Evolutionary conservation across 2,113 vertebrate genomes (phyloP), one percentile per base, ranked within the genome.

Genomic region (Podarcis muralis): DNA sequence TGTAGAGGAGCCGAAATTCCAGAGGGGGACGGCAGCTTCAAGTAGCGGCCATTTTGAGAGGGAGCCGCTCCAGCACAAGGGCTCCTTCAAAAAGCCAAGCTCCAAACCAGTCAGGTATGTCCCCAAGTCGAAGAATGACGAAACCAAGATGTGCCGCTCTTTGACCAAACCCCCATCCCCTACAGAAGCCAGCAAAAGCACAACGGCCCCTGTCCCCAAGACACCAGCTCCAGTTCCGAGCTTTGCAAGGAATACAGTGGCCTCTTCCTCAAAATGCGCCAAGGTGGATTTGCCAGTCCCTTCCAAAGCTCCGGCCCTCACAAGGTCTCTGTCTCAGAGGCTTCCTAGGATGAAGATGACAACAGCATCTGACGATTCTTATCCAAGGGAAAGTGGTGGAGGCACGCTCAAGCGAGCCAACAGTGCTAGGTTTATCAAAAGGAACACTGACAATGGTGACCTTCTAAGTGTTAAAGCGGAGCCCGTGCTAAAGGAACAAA

Each of bases 211-310:
- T 1, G 6, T 13, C 81, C 87, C 95, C 65, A 98, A 96, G 76
- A 91, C 75, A 87, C 65, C 93, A 1, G 89, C 96, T 0, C 18
- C 91, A 0, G 22, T 98, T 80, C 99, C 99, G 18, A 97, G 94
- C 95, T 99, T 99, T 81, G 98, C 98, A 0, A 97, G 99, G 30
- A 99, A 97, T 94, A 99, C 99, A 0, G 97, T 99, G n/a, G 97
- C 99, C 59, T 99, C 98, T 8, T 96, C 98, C 7, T 99, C 98
- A 65, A 96, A 97, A 81, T 96, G 96, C 89, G 93, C 96, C 83
- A 98, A 96, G 89, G 97, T 97, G 5, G 98, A 99, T 62, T 81
- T 96, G 0, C 84, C 88, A 0, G 57, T 93, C 1, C 91, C 86
- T 0, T 94, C 97, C 7, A 96, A 88, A 86, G 93, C 96, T 91